These are phyloP conservation scores for Lanius ludovicianus DNA, from an alignment of 2,113 vertebrate species.

Conservation along the genomic window DNA sequence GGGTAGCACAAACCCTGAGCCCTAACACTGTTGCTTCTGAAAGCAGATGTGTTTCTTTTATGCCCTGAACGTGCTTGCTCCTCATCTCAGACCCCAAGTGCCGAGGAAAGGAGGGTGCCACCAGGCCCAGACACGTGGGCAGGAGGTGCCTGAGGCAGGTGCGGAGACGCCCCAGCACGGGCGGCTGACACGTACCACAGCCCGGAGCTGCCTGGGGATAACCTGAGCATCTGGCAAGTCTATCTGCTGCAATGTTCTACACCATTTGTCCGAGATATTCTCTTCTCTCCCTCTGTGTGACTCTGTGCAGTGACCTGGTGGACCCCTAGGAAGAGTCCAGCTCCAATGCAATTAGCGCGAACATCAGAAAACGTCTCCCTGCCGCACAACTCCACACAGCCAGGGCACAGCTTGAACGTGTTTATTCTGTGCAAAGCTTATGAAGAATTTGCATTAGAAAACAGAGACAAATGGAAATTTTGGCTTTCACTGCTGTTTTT, in stretches of 20 bases:
- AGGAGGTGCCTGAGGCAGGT: not conserved
- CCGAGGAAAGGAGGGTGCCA: not conserved
- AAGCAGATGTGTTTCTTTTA: not conserved
- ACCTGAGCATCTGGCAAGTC: not conserved
- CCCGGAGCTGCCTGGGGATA: not conserved
- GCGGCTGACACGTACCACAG: not conserved
- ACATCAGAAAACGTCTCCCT: slow-evolving; percentile 1
- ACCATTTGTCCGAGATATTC: not conserved
- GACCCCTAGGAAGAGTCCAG: slow-evolving; percentile 26
- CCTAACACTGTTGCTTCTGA: not conserved
- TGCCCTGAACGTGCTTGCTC: rapidly evolving
- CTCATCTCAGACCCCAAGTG: not conserved
- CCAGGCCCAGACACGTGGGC: not conserved
- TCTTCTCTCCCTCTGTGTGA: not conserved
- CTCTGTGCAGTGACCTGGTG: not conserved
- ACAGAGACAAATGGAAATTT: slow-evolving; percentile 57
- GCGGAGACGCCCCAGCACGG: not conserved
- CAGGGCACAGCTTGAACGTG: slow-evolving; percentile 39
- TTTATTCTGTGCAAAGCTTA: slow-evolving; percentile 41
- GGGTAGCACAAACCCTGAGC: not conserved
- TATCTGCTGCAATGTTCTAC: not conserved
- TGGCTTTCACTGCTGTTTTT: slow-evolving; percentile 44
- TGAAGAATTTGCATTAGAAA: slow-evolving; percentile 53
- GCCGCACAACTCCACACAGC: not conserved
- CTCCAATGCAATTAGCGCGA: slow-evolving; percentile 13